Evolutionary conservation across 1,140 invertebrate species (phyloP), one percentile per base, ranked within the genome.

Genomic region (Heliconius hermathena): DNA sequence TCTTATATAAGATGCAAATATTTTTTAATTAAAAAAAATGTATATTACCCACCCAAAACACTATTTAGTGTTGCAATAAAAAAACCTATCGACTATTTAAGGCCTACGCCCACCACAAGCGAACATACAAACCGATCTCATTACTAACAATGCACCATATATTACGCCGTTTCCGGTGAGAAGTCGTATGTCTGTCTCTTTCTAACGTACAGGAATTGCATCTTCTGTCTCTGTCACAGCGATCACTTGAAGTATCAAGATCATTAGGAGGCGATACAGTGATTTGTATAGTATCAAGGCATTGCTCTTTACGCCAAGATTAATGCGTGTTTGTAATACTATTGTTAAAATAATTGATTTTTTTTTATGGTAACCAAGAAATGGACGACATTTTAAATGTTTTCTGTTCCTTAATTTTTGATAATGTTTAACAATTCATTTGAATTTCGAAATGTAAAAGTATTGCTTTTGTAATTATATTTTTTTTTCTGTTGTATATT

Each of bases 121-220:
- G 84, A 85, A 90, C 89, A 87, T 75, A 90, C 89, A 90, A 91
- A 90, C 91, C 87, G 90, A 89, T 91, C 91, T 93, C 92, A 88
- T 93, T 93, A 93, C 90, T 89, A 92, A 93, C 92, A 93, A 93
- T 93, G 90, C 89, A 80, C 91, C 90, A 93, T 93, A 93, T 91
- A 93, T 93, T 92, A 93, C 88, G 60, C 82, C 79, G 86, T 91
- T 93, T 93, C 91, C 91, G 90, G 90, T 88, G 85, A 88, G 88
- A 88, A 89, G 84, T 86, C 84, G 79, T 82, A 86, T 71, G 49
- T 36, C 73, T 74, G 29, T 87, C 88, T 57, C 84, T 79, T 74
- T 89, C 85, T 78, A 72, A 22, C 79, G 20, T 36, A 84, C 71
- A 46, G 33, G 13, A 77, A 9, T 29, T 66, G 8, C 29, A 83